A percentile compares a stretch with the other conserved stretches of the same genome.
These are phyloP conservation scores for Heliothis virescens DNA, from an alignment of 1,140 invertebrate species.

Conservation along the genomic window DNA sequence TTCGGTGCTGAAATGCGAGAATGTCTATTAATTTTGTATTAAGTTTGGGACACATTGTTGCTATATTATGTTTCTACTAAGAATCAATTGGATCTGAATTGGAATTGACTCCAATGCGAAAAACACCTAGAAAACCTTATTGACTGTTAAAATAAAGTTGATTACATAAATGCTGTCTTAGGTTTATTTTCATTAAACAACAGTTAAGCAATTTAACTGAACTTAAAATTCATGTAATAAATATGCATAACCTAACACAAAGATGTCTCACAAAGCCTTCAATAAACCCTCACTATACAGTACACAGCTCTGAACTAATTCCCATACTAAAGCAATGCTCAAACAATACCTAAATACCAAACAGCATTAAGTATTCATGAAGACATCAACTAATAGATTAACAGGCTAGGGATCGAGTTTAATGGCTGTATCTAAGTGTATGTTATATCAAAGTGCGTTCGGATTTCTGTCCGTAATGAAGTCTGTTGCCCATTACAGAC, in stretches of 20 bases:
- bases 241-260: slow-evolving; percentile 1
- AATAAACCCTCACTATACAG: not conserved
- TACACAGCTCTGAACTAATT: slow-evolving; percentile 2
- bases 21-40: slow-evolving; percentile 15
- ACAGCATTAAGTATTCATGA: slow-evolving; percentile 41
- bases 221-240: too few species aligned
- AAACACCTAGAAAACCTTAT: too few species aligned
- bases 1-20: slow-evolving; percentile 23
- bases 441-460: slow-evolving; percentile 39
- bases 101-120: too few species aligned
- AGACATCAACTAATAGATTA: slow-evolving; percentile 47
- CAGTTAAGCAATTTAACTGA: too few species aligned
- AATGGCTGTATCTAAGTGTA: slow-evolving; percentile 40
- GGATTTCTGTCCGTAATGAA: slow-evolving; percentile 27
- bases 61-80: not conserved
- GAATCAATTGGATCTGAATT: not conserved
- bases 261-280: too few species aligned
- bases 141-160: too few species aligned
- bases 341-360: slow-evolving; percentile 24
- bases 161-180: too few species aligned
- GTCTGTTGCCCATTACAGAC: slow-evolving; percentile 25
- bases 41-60: not conserved
- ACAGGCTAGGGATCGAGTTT: slow-evolving; percentile 16
- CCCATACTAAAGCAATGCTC: slow-evolving; percentile 12
- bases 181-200: too few species aligned